Base-by-base conservation (phyloP, 2,797 vertebrate species). In the Gobio occitaniae region DNA sequence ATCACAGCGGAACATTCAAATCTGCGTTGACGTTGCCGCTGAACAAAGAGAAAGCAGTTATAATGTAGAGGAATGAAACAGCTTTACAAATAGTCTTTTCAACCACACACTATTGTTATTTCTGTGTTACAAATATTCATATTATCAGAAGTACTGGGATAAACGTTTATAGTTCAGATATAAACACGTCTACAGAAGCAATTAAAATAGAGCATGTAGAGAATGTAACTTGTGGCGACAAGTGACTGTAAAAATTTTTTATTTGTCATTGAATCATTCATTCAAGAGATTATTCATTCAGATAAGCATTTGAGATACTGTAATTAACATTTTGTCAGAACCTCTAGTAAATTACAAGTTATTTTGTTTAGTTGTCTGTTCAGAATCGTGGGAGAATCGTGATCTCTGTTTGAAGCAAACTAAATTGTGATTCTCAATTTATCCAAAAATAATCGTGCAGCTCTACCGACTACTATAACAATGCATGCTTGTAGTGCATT, bases 401-500 rank as follows among this genome's bases (percentile, higher is more conserved):
- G n/a, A 63, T 29, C 61, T 65, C 61, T 3, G 25, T 65, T 65
- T 65, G 29, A 65, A 32, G 25, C 10, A 1, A 63, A 63, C 25
- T 0, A 29, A 63, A 59, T 25, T 2, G 2, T 7, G 25, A 65
- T 32, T 65, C 6, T 32, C 29, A 65, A 16, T 65, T 65, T 65
- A 16, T 32, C 25, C 63, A 65, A 13, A 32, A 10, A 44, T 9
- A 44, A 65, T 65, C 63, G 63, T 65, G 63, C 63, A 65, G 63
- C 63, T 65, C 63, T 65, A 65, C 86, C 52, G 86, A 90, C 32
- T 41, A 70, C 25, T 16, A 71, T 71, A 82, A 78, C 61, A 71
- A 72, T 93, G 94, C 95, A 95, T 95, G 94, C 83, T 89, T 47
- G 87, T 89, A 87, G 86, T 50, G 47, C 82, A 75, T 82, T 84